phyloP scores from a whole-genome alignment of 2,888 invertebrate genomes.

The Altica lythri region DNA sequence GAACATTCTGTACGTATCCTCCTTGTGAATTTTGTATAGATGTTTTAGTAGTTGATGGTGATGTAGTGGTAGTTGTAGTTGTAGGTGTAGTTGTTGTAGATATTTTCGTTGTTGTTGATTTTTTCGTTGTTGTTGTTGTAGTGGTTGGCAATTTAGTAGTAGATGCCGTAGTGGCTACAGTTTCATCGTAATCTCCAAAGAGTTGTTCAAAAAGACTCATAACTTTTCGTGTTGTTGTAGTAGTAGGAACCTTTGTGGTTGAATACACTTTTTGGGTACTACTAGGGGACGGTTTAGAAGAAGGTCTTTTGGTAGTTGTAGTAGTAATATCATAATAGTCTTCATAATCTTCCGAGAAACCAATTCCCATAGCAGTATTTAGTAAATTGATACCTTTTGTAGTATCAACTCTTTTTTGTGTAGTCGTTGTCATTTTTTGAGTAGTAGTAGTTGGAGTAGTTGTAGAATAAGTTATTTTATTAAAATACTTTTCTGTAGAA shows the following conservation, averaged over 20 bases:
- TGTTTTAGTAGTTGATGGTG: constrained; percentile 25
- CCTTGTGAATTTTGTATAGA: no score
- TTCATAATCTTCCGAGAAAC: constrained; percentile 50
- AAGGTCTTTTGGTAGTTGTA: constrained; percentile 21
- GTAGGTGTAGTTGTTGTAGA: constrained; percentile 36
- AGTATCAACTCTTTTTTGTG: constrained; percentile 40
- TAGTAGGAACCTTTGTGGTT: constrained; percentile 47
- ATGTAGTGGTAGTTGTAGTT: constrained; percentile 30
- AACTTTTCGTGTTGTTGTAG: constrained; percentile 54
- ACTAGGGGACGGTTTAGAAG: constrained; percentile 33
- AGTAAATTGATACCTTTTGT: constrained; percentile 49
- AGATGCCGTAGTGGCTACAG: constrained; percentile 36
- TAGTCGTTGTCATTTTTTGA: constrained; percentile 39
- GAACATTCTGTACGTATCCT: no score
- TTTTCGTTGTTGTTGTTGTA: constrained; percentile 37
- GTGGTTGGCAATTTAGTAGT: constrained; percentile 32
- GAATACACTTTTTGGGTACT: constrained; percentile 46
- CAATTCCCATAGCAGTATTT: constrained; percentile 51
- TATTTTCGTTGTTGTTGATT: constrained; percentile 35
- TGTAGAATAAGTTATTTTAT: constrained; percentile 37
- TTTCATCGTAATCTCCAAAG: constrained; percentile 56
- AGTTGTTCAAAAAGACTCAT: constrained; percentile 57
- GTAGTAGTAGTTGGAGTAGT: constrained; percentile 38
- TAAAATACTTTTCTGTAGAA: constrained; percentile 44
- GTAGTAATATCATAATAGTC: constrained; percentile 43